These are phyloP conservation scores for Microctonus brassicae DNA, from an alignment of 2,888 invertebrate species.

Conservation along the genomic window DNA sequence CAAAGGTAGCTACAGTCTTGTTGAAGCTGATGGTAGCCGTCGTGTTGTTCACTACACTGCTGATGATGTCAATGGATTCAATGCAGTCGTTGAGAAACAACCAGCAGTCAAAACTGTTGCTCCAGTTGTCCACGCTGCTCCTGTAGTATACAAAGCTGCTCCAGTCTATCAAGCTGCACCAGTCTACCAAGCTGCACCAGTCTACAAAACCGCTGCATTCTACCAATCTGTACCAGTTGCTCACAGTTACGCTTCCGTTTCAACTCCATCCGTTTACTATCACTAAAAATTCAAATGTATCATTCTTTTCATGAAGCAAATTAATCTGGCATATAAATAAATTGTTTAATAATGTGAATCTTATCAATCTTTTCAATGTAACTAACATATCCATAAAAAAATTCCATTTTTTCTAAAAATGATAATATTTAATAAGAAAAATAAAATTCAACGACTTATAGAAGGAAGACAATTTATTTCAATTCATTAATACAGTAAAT, in stretches of 20 bases:
- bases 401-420: no score
- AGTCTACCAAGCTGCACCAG: constrained; percentile 4
- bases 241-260: background rate
- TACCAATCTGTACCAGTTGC: constrained; percentile 33
- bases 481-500: background rate
- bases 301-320: background rate
- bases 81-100: constrained; percentile 62
- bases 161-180: constrained; percentile 33
- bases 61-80: constrained; percentile 53
- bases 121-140: constrained; percentile 70
- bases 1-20: constrained; percentile 42
- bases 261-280: constrained; percentile 19
- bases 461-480: no score
- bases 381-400: no score
- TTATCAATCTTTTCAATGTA: no score
- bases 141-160: constrained; percentile 45
- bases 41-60: constrained; percentile 58
- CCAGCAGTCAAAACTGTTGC: constrained; percentile 56
- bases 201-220: constrained; percentile 30
- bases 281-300: background rate
- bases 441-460: no score
- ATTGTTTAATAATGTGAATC: background rate
- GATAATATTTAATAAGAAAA: no score
- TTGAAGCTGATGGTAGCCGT: constrained; percentile 47
- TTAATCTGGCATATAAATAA: background rate